Percentiles rank a stretch among this genome's conserved stretches.
These are phyloP conservation scores for Belonocnema kinseyi DNA, from an alignment of 1,140 invertebrate genomes.

Conservation along the genomic window DNA sequence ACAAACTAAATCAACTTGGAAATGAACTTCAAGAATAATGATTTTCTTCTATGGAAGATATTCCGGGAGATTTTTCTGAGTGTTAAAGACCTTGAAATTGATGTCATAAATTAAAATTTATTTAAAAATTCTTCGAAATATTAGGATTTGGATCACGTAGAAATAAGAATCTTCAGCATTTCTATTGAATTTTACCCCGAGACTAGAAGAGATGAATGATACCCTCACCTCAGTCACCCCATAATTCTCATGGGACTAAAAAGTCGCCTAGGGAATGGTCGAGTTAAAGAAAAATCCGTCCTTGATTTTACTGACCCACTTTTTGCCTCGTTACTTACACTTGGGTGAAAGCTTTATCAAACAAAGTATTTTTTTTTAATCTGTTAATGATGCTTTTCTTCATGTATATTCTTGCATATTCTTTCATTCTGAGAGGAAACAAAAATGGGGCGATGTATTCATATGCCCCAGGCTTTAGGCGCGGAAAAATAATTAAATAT, in stretches of 20 bases:
- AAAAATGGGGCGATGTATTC: too few species aligned
- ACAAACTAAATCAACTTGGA: too few species aligned
- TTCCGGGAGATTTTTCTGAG: too few species aligned
- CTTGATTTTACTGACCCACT: slow-evolving; percentile 27
- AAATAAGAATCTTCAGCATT: slow-evolving; percentile 5
- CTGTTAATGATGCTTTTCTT: background rate
- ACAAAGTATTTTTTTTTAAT: slow-evolving; percentile 6
- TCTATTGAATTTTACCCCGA: background rate
- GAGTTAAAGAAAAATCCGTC: slow-evolving; percentile 18
- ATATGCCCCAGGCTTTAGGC: too few species aligned
- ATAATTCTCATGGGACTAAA: slow-evolving; percentile 10
- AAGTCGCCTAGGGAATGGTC: background rate
- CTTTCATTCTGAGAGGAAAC: too few species aligned
- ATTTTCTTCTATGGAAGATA: too few species aligned
- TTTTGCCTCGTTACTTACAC: slow-evolving; percentile 4
- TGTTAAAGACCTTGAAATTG: too few species aligned
- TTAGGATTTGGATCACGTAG: background rate
- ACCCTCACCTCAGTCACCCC: background rate
- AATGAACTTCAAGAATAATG: too few species aligned
- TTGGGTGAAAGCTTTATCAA: background rate
- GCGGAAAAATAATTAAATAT: too few species aligned
- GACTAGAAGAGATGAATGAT: slow-evolving; percentile 9
- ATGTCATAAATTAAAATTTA: too few species aligned
- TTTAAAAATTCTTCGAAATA: background rate
- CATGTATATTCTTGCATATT: background rate